Base-by-base conservation (phyloP, 2,888 invertebrate species). In the Clostera curtula region DNA sequence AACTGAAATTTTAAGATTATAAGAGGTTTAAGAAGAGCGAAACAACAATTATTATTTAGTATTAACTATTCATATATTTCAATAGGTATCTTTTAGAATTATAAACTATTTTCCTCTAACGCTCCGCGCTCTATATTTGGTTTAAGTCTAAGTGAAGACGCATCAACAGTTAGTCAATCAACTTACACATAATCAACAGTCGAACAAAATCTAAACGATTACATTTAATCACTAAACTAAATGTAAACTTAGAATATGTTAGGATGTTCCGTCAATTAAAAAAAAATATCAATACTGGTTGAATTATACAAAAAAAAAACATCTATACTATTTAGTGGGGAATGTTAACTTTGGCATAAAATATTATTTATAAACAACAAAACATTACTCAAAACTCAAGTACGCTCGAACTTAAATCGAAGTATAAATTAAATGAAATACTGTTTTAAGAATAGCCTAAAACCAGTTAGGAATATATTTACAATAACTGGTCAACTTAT, bases 311-410 rank as follows among this genome's bases (percentile, higher is more conserved):
- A 44, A 63, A 63, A 64, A 73, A 64, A 59, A 57, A 50, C n/a
- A n/a, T n/a, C 71, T 80, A 80, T 52, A 56, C 79, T 82, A 82
- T 77, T 68, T 79, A 82, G 80, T 87, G 86, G 88, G 89, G 89
- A 89, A 89, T 89, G 88, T 89, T 88, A 87, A 88, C 89, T 89
- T 89, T 89, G 89, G 89, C 88, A 89, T 88, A 83, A 82, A 82
- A 82, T 80, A 80, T 79, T 80, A 82, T 76, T 79, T 72, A 74
- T 73, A 75, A 72, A 72, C 74, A 82, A 83, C 82, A 80, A 77
- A 82, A 82, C 75, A 65, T 75, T 66, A 59, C 72, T 44, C 66
- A 74, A 23, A 71, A 74, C 62, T 68, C 71, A 76, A 70, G 76
- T 66, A 71, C 70, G 75, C 65, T 72, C 73, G 55, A 60, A 61